These are phyloP conservation scores for Volucella inflata DNA, from an alignment of 2,888 invertebrate species.

Conservation along the genomic window DNA sequence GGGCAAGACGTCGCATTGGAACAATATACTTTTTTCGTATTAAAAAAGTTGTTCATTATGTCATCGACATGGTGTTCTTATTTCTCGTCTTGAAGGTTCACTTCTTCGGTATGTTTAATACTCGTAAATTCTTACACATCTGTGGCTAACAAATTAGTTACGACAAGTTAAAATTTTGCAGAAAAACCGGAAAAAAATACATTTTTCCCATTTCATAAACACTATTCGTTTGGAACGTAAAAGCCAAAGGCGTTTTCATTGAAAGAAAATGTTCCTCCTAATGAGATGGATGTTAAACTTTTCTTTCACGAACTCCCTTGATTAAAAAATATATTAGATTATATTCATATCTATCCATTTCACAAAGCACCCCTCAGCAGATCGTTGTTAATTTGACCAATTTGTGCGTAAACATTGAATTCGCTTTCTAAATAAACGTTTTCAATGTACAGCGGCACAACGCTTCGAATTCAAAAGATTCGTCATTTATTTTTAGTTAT, in stretches of 20 bases:
- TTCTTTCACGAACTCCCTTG: background rate
- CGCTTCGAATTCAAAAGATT: conserved; percentile 35
- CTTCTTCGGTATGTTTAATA: no score
- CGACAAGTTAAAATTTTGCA: no score
- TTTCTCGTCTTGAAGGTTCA: no score
- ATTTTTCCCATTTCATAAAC: no score
- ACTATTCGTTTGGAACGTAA: no score
- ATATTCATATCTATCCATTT: conserved; percentile 37
- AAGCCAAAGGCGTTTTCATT: background rate
- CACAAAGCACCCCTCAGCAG: conserved; percentile 54
- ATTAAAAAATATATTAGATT: conserved; percentile 9
- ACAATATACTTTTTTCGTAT: no score
- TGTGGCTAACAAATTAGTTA: no score
- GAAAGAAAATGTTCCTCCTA: conserved; percentile 30
- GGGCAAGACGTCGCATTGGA: no score
- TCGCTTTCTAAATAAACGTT: conserved; percentile 42
- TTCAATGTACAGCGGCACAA: conserved; percentile 7
- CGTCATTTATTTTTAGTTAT: conserved; percentile 42
- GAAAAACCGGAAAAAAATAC: no score
- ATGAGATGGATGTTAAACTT: conserved; percentile 45
- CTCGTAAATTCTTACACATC: no score
- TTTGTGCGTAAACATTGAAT: conserved; percentile 55
- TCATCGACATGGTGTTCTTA: no score
- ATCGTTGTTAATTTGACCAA: conserved; percentile 65
- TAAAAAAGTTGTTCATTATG: no score